phyloP scores from a whole-genome alignment of 2,113 vertebrate species.

The Nothocercus nigrocapillus region DNA sequence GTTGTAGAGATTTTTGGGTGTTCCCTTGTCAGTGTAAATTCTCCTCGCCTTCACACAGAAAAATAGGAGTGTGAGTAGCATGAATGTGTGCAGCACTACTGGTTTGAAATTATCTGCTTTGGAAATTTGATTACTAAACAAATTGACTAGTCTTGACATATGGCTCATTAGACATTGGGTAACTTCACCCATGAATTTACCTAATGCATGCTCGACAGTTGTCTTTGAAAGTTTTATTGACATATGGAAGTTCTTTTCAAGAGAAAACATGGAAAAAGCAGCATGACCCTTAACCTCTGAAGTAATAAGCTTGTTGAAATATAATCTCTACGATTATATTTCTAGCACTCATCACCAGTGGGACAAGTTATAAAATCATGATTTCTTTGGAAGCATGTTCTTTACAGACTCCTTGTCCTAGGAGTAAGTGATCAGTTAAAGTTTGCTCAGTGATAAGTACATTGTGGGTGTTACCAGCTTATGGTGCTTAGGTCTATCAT shows the following conservation, averaged over 20 bases:
- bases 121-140: background rate
- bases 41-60: background rate
- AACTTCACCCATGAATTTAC: background rate
- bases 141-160: background rate
- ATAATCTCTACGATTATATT: background rate
- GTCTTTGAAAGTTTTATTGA: background rate
- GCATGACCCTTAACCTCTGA: background rate
- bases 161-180: background rate
- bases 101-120: background rate
- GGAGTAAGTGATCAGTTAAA: background rate
- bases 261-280: background rate
- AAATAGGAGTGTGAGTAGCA: background rate
- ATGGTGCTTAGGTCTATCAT: background rate
- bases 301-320: background rate
- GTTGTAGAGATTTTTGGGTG: background rate
- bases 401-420: background rate
- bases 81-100: background rate
- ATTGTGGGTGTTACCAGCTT: accelerated
- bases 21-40: background rate
- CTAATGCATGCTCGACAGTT: background rate
- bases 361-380: background rate
- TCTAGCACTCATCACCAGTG: background rate
- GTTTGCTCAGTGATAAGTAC: background rate
- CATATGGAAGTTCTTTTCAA: background rate
- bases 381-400: background rate